Conservation (phyloP, 2,797 vertebrate genomes). For the Vireo griseus region DNA sequence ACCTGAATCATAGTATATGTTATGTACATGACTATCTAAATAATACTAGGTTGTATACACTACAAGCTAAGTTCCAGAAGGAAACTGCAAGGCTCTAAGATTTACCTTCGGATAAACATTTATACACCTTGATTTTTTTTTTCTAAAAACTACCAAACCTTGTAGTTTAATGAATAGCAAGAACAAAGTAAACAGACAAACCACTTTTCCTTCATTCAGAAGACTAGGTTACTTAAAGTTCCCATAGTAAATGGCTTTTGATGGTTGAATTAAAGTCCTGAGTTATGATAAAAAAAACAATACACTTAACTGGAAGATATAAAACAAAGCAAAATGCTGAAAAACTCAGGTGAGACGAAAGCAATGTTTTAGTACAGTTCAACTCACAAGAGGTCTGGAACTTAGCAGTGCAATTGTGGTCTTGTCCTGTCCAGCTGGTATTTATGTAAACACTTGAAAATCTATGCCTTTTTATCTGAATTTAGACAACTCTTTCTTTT, state of each 20-base stretch:
- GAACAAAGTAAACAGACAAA: slow-evolving; percentile 37
- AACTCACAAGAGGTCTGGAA: not conserved
- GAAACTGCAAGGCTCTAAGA: slow-evolving; percentile 50
- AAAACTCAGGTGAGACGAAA: not conserved
- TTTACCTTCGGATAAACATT: slow-evolving; percentile 54
- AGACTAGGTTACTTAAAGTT: slow-evolving; percentile 11
- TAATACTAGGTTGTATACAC: slow-evolving; percentile 53
- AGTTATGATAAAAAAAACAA: not conserved
- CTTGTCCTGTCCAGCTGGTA: not conserved
- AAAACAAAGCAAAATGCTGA: not conserved
- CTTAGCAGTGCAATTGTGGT: slow-evolving; percentile 12
- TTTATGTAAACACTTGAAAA: not conserved
- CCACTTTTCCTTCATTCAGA: slow-evolving; percentile 25
- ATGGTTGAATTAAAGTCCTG: slow-evolving; percentile 34
- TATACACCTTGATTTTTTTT: slow-evolving; percentile 13
- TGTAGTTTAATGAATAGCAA: slow-evolving; percentile 27
- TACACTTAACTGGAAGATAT: not conserved
- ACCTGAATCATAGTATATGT: slow-evolving; percentile 68
- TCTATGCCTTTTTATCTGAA: not conserved
- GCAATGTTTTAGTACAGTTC: not conserved
- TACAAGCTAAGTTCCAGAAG: slow-evolving; percentile 64
- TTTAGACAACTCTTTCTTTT: not conserved
- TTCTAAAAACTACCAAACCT: slow-evolving; percentile 26
- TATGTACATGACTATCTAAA: slow-evolving; percentile 66
- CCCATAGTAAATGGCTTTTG: slow-evolving; percentile 8